Evolutionary conservation across 2,113 vertebrate species (phyloP), one percentile per base, ranked within the genome.

Genomic region (Montifringilla adamsi): DNA sequence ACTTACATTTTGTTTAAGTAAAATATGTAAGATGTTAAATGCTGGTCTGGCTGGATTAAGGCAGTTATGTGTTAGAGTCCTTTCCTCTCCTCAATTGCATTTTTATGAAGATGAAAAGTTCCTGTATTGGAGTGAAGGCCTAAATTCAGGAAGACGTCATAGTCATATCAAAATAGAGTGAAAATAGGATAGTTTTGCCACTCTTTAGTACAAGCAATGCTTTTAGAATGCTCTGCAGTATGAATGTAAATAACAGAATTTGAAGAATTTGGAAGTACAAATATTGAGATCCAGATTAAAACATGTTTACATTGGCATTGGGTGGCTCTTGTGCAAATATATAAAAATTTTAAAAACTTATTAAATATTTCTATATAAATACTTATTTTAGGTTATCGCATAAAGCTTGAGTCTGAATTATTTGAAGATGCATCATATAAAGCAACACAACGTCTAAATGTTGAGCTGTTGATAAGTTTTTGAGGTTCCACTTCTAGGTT

Each of bases 31-130:
- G 90, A 95, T 87, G 26, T 89, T 94, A 87, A 91, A 91, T 59
- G 60, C 60, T 72, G 47, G 26, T 90, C 78, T 97, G 87, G 67
- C 72, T 94, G 59, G 52, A 87, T 69, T 86, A 88, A 90, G 68
- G 69, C 15, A 2, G 55, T 90, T 94, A 31, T 43, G 43, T 39
- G 39, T 85, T 67, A 55, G 31, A 27, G 19, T 74, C 53, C 70
- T 85, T 90, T 90, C 75, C 72, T 90, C 68, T 93, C 55, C 28
- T 91, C 49, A 56, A 4, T 15, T 92, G 76, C 5, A 0, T 92
- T 95, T 94, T 93, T 92, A 83, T 67, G 47, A 73, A 87, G 81
- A 96, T 91, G 79, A 90, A 43, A 88, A 93, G 15, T 94, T 92
- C 68, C 24, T 86, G 27, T 59, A 49, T 50, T 80, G 62, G 37